phyloP scores from a whole-genome alignment of 2,888 invertebrate species.

The Lasioglossum marginatum region DNA sequence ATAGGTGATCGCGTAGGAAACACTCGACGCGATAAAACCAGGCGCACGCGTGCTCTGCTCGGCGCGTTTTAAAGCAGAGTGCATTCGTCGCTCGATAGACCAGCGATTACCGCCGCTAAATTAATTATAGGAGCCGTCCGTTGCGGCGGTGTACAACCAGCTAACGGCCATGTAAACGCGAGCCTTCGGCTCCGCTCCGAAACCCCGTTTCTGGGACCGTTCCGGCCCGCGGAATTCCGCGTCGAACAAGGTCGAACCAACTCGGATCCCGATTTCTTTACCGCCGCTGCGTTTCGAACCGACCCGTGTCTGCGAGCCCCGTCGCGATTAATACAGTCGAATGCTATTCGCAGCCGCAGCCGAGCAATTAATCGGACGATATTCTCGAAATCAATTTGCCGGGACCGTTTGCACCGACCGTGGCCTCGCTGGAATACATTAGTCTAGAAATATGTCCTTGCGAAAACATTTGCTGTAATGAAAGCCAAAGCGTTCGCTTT shows the following conservation, averaged over 20 bases:
- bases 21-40: background rate
- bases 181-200: background rate
- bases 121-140: conserved; percentile 56
- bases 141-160: conserved; percentile 3
- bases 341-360: conserved; percentile 11
- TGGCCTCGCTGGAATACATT: background rate
- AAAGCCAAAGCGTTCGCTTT: no score
- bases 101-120: conserved; percentile 53
- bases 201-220: background rate
- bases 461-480: background rate
- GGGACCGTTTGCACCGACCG: background rate
- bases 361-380: conserved; percentile 33
- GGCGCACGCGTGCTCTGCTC: conserved; percentile 27
- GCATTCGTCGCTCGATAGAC: background rate
- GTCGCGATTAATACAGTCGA: conserved; percentile 12
- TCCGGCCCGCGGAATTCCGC: background rate
- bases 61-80: conserved; percentile 24
- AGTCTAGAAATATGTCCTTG: background rate
- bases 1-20: conserved; percentile 12
- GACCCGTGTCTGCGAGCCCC: background rate
- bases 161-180: conserved; percentile 32
- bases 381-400: conserved; percentile 15
- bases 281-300: background rate
- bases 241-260: background rate
- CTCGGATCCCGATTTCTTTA: background rate